Conservation (phyloP, 1,140 invertebrate species). For the Vanessa tameamea region DNA sequence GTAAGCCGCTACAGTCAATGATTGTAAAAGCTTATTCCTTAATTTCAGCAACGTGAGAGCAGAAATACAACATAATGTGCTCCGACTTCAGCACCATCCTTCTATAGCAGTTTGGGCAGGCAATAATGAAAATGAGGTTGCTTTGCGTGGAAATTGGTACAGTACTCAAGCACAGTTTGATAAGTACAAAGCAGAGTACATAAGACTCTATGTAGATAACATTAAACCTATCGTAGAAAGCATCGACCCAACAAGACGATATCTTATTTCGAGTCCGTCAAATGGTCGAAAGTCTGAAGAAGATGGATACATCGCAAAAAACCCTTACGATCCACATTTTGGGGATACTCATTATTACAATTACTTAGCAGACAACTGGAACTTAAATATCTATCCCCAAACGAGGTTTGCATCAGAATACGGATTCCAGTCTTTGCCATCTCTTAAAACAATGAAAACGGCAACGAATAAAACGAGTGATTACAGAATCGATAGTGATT, state of each 20-base stretch:
- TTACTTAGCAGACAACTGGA: slow-evolving; percentile 91
- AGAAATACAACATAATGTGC: slow-evolving; percentile 93
- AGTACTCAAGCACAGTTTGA: slow-evolving; percentile 82
- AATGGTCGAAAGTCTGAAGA: slow-evolving; percentile 90
- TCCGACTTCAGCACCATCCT: slow-evolving; percentile 92
- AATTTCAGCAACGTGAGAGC: slow-evolving; percentile 82
- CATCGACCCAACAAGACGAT: slow-evolving; percentile 85
- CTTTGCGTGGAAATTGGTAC: slow-evolving; percentile 93
- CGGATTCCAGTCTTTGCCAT: slow-evolving; percentile 95
- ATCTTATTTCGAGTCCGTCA: slow-evolving; percentile 94
- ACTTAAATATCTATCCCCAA: slow-evolving; percentile 87
- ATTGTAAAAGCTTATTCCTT: not conserved
- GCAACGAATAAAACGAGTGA: slow-evolving; percentile 82
- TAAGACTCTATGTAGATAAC: slow-evolving; percentile 91
- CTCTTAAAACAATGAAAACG: slow-evolving; percentile 82
- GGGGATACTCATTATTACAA: slow-evolving; percentile 98
- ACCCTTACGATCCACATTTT: slow-evolving; percentile 90
- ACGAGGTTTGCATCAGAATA: slow-evolving; percentile 97
- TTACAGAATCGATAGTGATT: slow-evolving; percentile 82
- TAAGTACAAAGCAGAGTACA: slow-evolving; percentile 90
- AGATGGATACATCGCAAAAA: slow-evolving; percentile 87
- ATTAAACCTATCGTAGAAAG: slow-evolving; percentile 85
- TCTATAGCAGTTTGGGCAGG: slow-evolving; percentile 95
- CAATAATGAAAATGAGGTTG: slow-evolving; percentile 99
- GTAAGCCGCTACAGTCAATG: not conserved